Evolutionary conservation across 2,113 vertebrate species (phyloP), one percentile per base, ranked within the genome.

Genomic region (Hepsetus odoe): DNA sequence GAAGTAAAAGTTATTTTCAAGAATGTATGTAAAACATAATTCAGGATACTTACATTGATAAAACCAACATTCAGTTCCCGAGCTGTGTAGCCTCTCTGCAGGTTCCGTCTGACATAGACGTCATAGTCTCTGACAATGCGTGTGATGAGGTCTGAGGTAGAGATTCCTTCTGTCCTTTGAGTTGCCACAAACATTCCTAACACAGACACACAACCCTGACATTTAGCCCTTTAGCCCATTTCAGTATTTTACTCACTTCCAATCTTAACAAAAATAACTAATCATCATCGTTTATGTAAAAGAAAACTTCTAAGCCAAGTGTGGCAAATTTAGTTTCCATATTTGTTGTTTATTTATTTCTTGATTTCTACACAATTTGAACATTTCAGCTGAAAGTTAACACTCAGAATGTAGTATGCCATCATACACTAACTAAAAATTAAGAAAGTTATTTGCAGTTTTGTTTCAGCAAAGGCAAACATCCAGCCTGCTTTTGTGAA

Each of bases 41-140:
- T 53, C 16, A 72, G 18, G 12, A 66, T 10, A 86, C 95, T 95
- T 91, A 99, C 97, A 0, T 95, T 98, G 83, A 99, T 98, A 82
- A 97, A 99, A 72, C 97, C 98, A 86, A 99, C 97, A 1, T 99
- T 99, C 18, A 99, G 95, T 89, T 99, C 96, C 80, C 98, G 98
- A 84, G 98, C 97, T 0, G 96, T 99, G 90, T 99, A 99, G 20
- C 98, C 98, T 62, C 98, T 95, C 28, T 99, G 97, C 30, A 99
- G 95, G 84, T 99, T 99, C 80, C 96, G 94, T 33, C 97, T 90
- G 32, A 96, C 98, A 3, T 99, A 99, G 53, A 99, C 94, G 0
- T 99, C 98, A 0, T 99, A 99, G 91, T 99, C 96, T 74, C 94
- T 89, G 35, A 99, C 97, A 0, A 99, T 99, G 83, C 98, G 94